A percentile compares a stretch with the other conserved stretches of the same genome.
Evolutionary conservation across 2,888 invertebrate species (phyloP).

Genomic region (Oxycera nigricornis): DNA sequence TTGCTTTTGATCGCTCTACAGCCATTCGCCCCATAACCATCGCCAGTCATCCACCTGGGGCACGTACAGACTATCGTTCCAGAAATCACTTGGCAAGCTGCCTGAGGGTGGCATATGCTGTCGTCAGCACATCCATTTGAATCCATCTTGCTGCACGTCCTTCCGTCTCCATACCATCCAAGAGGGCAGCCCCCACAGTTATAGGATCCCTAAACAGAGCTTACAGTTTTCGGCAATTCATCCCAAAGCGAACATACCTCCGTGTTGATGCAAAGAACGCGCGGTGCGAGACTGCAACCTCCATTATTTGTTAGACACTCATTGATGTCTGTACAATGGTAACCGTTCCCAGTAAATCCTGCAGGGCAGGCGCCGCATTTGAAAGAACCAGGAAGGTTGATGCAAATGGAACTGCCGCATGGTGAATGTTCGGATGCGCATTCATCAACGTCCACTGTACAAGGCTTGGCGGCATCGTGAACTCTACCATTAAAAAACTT

Average conservation of each 20-base stretch:
- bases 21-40: slow-evolving; percentile 80
- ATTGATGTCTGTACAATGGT: slow-evolving; percentile 84
- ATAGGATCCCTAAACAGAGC: slow-evolving; percentile 73
- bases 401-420: slow-evolving; percentile 83
- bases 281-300: slow-evolving; percentile 83
- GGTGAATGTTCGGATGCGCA: slow-evolving; percentile 74
- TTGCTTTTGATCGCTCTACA: slow-evolving; percentile 65
- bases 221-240: neutral
- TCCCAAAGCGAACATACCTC: slow-evolving; percentile 63
- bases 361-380: slow-evolving; percentile 85
- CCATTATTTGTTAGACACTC: slow-evolving; percentile 86
- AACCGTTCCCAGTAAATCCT: slow-evolving; percentile 89
- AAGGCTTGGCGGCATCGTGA: slow-evolving; percentile 66
- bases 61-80: slow-evolving; percentile 76
- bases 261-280: slow-evolving; percentile 87
- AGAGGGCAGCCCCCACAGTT: slow-evolving; percentile 87
- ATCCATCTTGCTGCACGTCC: slow-evolving; percentile 65
- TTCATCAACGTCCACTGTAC: slow-evolving; percentile 87
- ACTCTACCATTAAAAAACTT: no score
- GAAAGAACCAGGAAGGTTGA: slow-evolving; percentile 89
- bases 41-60: slow-evolving; percentile 79
- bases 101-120: slow-evolving; percentile 79
- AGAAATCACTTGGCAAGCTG: slow-evolving; percentile 78
- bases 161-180: slow-evolving; percentile 87
- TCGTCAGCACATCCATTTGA: slow-evolving; percentile 54